Conservation (phyloP, 1,140 invertebrate species). For the Atta texana region DNA sequence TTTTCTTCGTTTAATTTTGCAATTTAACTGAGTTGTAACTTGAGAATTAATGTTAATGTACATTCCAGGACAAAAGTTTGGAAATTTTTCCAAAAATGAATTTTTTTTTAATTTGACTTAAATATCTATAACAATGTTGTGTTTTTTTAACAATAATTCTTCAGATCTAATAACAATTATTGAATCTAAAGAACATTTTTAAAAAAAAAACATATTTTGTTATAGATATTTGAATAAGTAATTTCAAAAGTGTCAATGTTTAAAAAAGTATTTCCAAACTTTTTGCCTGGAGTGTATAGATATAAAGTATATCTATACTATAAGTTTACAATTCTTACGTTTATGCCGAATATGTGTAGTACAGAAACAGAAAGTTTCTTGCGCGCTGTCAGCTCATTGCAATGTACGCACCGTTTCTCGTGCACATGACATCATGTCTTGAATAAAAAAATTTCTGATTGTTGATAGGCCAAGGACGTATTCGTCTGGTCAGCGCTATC, state of each 20-base stretch:
- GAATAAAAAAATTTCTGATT: constrained; percentile 56
- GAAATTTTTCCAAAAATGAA: too few relatives aligned
- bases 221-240: too few relatives aligned
- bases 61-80: too few relatives aligned
- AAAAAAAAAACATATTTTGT: too few relatives aligned
- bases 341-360: background rate
- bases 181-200: too few relatives aligned
- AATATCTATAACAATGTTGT: too few relatives aligned
- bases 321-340: background rate
- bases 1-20: background rate
- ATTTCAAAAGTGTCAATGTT: too few relatives aligned
- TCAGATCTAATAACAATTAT: too few relatives aligned
- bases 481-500: background rate
- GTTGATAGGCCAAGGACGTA: constrained; percentile 52
- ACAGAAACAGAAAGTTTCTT: constrained; percentile 50
- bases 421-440: constrained; percentile 57
- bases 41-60: too few relatives aligned
- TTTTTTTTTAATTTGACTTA: too few relatives aligned
- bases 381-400: background rate
- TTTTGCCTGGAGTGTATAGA: background rate
- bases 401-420: constrained; percentile 55
- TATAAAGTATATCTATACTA: background rate
- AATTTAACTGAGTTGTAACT: background rate
- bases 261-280: too few relatives aligned
- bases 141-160: too few relatives aligned